These are phyloP conservation scores for Pseudorectes ferrugineus DNA, from an alignment of 2,113 vertebrate species.

Conservation along the genomic window DNA sequence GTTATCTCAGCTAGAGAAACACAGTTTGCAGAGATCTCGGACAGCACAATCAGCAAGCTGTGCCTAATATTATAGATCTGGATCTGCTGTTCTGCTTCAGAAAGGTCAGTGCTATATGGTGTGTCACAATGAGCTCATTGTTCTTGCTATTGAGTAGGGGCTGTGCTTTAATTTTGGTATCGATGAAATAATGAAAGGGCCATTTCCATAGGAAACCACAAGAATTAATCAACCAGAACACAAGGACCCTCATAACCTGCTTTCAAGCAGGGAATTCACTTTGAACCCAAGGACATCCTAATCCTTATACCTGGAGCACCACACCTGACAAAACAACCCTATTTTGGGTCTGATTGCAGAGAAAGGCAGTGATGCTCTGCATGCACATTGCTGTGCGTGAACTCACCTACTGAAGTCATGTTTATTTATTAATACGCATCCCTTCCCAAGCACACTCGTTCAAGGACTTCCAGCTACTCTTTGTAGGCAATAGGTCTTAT, in stretches of 20 bases:
- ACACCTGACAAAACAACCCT: background rate
- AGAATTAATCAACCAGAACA: conserved; percentile 18
- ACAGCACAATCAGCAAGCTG: background rate
- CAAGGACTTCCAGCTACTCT: background rate
- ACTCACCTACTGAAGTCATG: background rate
- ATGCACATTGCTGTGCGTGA: background rate
- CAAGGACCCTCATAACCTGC: background rate
- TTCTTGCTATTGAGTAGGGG: background rate
- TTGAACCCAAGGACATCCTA: background rate
- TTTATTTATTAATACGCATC: background rate
- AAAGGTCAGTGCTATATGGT: background rate
- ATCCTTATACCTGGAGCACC: background rate
- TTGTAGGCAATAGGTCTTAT: background rate
- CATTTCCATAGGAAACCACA: background rate
- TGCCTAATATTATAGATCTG: background rate
- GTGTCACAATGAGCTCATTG: background rate
- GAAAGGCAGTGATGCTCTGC: background rate
- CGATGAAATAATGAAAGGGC: background rate
- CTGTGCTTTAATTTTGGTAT: background rate
- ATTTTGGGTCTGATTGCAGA: background rate
- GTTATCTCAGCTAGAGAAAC: background rate
- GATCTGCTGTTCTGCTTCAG: background rate
- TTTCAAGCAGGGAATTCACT: background rate
- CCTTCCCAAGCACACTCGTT: background rate
- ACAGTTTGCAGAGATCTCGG: background rate